phyloP scores from a whole-genome alignment of 64 coral and sea anemone species.

The Montipora cactus region DNA sequence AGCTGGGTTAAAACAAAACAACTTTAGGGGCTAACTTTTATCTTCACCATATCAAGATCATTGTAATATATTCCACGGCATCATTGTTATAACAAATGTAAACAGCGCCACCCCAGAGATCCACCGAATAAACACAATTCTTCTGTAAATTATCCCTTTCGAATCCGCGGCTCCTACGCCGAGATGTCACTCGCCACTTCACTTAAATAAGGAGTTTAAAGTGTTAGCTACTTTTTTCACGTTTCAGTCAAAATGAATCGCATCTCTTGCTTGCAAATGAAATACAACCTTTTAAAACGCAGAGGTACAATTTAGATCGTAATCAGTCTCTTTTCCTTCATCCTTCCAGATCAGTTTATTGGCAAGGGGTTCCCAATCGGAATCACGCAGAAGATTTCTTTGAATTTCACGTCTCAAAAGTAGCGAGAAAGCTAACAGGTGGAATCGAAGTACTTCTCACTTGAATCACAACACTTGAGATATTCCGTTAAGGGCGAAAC shows the following conservation, averaged over 20 bases:
- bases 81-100: not conserved
- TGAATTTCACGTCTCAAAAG: not conserved
- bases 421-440: not conserved
- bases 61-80: not conserved
- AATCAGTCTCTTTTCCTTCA: not conserved
- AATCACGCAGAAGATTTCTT: not conserved
- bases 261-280: conserved; percentile 5
- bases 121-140: not conserved
- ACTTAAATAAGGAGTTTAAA: not conserved
- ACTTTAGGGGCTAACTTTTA: not conserved
- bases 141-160: conserved; percentile 1
- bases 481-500: not conserved
- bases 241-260: not conserved
- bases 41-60: not conserved
- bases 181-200: not conserved
- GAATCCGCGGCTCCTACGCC: not conserved
- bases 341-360: not conserved
- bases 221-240: not conserved
- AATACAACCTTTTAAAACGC: not conserved
- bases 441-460: not conserved
- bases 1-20: not conserved
- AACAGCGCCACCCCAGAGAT: not conserved
- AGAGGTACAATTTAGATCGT: not conserved
- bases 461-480: not conserved
- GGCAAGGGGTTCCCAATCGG: not conserved